Evolutionary conservation across 2,113 vertebrate genomes (phyloP), one percentile per base, ranked within the genome.

Genomic region (Parus major): DNA sequence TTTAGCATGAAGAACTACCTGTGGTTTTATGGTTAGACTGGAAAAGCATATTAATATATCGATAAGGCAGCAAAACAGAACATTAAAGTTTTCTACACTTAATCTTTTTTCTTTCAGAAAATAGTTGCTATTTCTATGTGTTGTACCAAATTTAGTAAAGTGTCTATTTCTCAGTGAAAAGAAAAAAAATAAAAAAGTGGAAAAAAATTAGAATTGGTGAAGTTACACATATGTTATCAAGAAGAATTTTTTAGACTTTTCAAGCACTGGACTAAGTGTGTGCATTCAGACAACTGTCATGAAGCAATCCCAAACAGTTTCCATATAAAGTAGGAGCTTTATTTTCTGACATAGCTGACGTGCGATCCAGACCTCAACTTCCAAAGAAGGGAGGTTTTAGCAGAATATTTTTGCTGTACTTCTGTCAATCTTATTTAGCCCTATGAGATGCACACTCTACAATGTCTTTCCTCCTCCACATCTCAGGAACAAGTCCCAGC

Each of bases 1-100:
- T 94, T 95, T 93, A 71, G 9, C 52, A 44, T 63, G 52, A 95
- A 89, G 57, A 92, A 52, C 70, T 91, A 91, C 41, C 61, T 89
- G n/a, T 69, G 78, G 53, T 81, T 93, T 91, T 91, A 68, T 52
- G 39, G 63, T 16, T 52, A 76, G 71, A 60, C 44, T 52, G 9
- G 47, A 71, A 94, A 86, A 86, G 6, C 14, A 15, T 42, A 77
- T 64, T 44, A 66, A 86, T 81, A 39, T 44, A 64, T 71, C 0
- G 0, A 69, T 59, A 70, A 84, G 10, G 9, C 33, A 91, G 31
- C 29, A 84, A 84, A 92, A 61, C 1, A 92, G 14, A 64, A 83
- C 9, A 55, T 59, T 8, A 59, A 65, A 56, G 7, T 70, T 86
- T 42, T 50, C 28, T 50, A 81, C 28, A 41, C 1, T 19, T 4